phyloP scores from a whole-genome alignment of 2,888 invertebrate species.

The Catocala fraxini region DNA sequence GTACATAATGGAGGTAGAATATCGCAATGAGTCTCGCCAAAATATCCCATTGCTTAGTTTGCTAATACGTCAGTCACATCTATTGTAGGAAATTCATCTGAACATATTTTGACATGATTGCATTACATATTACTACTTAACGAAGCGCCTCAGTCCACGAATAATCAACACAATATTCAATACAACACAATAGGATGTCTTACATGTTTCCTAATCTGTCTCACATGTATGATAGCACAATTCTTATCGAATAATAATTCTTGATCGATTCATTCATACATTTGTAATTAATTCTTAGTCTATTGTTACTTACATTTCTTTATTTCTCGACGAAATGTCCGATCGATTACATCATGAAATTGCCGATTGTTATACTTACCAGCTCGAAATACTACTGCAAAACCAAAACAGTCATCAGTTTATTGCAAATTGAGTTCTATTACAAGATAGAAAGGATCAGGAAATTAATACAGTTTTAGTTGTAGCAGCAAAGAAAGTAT shows the following conservation, averaged over 20 bases:
- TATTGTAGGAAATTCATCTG: neutral
- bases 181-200: conserved; percentile 13
- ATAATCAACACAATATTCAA: conserved; percentile 17
- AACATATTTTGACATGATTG: conserved; percentile 10
- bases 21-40: too few relatives aligned
- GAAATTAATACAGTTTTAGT: conserved; percentile 19
- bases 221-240: conserved; percentile 7
- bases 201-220: conserved; percentile 10
- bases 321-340: conserved; percentile 40
- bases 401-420: conserved; percentile 15
- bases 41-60: too few relatives aligned
- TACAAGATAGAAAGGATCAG: conserved; percentile 17
- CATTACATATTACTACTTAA: conserved; percentile 9
- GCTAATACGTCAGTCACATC: too few relatives aligned
- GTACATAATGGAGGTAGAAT: too few relatives aligned
- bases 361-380: conserved; percentile 47
- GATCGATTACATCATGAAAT: conserved; percentile 53
- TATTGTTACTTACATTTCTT: conserved; percentile 43
- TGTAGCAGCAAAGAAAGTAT: conserved; percentile 6
- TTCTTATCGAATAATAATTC: conserved; percentile 14
- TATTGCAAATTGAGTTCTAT: conserved; percentile 24
- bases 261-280: conserved; percentile 36
- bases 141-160: neutral
- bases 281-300: conserved; percentile 44
- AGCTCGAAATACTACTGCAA: conserved; percentile 15